Percentiles rank a stretch among this genome's conserved stretches.
Evolutionary conservation across 2,113 vertebrate genomes (phyloP).

Genomic region (Stigmatopora nigra): DNA sequence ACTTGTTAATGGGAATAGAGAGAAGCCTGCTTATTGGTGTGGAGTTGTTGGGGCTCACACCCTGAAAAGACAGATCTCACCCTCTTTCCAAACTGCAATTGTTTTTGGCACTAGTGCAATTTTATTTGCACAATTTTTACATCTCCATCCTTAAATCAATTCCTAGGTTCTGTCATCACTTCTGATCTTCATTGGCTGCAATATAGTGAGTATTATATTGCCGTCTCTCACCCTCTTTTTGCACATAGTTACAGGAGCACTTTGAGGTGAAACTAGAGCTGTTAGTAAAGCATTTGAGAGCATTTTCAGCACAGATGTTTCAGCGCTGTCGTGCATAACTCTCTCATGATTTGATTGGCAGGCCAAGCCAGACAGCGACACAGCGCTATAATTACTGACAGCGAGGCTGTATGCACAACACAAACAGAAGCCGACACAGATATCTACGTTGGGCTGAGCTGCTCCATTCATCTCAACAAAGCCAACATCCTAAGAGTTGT

Average conservation of each 20-base stretch:
- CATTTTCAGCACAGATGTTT: constrained; percentile 34
- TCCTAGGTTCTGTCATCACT: neutral
- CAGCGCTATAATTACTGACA: constrained; percentile 52
- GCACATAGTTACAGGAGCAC: constrained; percentile 18
- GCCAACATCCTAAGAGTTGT: constrained; percentile 44
- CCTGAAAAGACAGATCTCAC: too few relatives aligned
- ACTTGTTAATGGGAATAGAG: too few relatives aligned
- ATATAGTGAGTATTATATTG: neutral
- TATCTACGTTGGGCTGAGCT: constrained; percentile 25
- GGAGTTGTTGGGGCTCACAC: too few relatives aligned
- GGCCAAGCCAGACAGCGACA: constrained; percentile 37
- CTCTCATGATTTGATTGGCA: constrained; percentile 58
- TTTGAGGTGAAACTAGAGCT: constrained; percentile 26
- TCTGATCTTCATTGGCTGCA: neutral
- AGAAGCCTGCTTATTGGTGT: too few relatives aligned
- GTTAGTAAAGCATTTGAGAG: constrained; percentile 18
- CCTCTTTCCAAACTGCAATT: too few relatives aligned
- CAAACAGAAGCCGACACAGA: constrained; percentile 41
- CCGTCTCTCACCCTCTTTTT: constrained; percentile 37
- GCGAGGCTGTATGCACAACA: constrained; percentile 28
- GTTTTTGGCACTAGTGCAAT: neutral
- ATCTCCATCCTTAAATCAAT: neutral
- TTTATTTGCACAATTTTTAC: neutral
- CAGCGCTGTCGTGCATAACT: constrained; percentile 21
- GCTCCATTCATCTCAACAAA: constrained; percentile 51